Evolutionary conservation across 2,113 vertebrate species (phyloP).

Genomic region (Alaudala cheleensis): DNA sequence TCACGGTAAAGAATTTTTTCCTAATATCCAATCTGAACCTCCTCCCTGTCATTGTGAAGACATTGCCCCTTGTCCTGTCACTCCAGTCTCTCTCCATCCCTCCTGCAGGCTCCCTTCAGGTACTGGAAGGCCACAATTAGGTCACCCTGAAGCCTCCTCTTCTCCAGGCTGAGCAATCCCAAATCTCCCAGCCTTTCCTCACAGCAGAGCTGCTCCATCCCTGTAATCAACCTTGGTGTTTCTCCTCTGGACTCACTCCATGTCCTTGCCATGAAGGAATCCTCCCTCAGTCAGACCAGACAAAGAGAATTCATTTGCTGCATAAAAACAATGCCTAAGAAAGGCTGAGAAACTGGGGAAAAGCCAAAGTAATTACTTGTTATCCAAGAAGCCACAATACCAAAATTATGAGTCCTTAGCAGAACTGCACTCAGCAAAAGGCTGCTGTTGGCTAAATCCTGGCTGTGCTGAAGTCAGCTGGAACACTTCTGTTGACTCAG

Average conservation of each 20-base stretch:
- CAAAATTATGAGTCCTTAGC: background rate
- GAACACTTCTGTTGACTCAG: background rate
- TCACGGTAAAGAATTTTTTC: too few species aligned
- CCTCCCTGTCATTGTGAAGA: background rate
- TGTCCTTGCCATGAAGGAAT: background rate
- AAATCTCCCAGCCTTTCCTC: background rate
- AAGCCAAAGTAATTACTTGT: background rate
- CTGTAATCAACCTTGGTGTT: background rate
- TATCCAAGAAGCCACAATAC: background rate
- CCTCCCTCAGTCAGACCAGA: background rate
- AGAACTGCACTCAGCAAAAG: background rate
- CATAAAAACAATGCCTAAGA: background rate
- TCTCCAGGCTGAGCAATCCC: background rate
- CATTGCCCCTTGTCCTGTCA: background rate
- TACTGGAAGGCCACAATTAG: background rate
- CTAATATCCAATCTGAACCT: background rate
- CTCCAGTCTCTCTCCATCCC: background rate
- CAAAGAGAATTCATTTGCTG: background rate
- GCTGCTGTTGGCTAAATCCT: background rate
- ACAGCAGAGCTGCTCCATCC: background rate
- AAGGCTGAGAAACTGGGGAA: background rate
- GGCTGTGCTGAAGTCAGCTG: background rate
- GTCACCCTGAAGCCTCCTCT: background rate
- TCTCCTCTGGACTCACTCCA: background rate
- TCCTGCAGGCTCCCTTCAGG: background rate